Evolutionary conservation across 2,113 vertebrate genomes (phyloP).

Genomic region (Astatoreochromis straeleni): DNA sequence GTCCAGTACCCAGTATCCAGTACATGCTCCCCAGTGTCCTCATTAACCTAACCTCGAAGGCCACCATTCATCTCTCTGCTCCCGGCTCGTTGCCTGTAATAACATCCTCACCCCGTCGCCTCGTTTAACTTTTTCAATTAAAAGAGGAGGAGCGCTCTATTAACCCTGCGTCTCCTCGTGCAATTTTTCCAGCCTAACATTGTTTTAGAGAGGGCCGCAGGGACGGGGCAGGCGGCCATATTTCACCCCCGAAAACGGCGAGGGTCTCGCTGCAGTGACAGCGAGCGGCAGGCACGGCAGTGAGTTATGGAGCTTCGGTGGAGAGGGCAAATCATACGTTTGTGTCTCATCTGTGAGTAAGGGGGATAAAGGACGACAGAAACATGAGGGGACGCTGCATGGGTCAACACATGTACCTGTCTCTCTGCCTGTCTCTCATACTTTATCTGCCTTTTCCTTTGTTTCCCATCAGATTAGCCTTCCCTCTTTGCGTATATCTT

Average conservation of each 20-base stretch:
- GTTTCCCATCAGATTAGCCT: neutral
- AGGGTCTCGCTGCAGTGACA: conserved; percentile 10
- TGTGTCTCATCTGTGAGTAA: neutral
- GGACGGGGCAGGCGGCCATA: conserved; percentile 13
- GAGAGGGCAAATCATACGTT: conserved; percentile 41
- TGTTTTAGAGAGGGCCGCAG: conserved; percentile 45
- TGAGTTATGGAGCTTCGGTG: conserved; percentile 45
- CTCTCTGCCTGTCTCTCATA: neutral
- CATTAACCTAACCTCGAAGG: conserved; percentile 53
- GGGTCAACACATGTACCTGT: neutral
- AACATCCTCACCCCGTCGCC: conserved; percentile 33
- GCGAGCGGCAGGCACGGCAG: neutral
- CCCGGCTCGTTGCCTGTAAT: conserved; percentile 32
- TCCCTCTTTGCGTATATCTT: neutral
- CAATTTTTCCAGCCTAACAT: conserved; percentile 41
- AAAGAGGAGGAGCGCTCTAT: conserved; percentile 58
- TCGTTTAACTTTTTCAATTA: conserved; percentile 67
- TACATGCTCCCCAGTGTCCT: conserved; percentile 36
- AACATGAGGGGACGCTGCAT: neutral
- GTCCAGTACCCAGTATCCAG: neutral
- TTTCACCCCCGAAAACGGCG: neutral
- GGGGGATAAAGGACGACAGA: neutral
- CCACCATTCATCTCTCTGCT: conserved; percentile 39
- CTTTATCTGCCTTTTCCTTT: neutral
- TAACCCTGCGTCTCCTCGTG: conserved; percentile 42